phyloP scores from a whole-genome alignment of 2,113 vertebrate species.

The Epinephelus moara region DNA sequence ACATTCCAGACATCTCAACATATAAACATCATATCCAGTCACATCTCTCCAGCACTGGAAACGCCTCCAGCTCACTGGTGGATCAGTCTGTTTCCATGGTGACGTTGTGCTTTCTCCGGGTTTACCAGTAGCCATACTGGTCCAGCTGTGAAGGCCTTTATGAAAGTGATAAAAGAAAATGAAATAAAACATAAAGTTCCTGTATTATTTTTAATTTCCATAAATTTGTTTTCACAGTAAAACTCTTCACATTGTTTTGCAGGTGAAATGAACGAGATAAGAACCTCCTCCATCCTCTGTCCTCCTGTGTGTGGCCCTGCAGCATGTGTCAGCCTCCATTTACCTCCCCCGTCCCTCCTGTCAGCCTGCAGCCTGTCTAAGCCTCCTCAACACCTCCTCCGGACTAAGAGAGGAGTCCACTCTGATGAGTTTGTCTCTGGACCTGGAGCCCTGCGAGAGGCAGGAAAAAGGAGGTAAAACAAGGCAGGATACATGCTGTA shows the following conservation, averaged over 20 bases:
- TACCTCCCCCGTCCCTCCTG: constrained; percentile 75
- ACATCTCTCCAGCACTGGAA: background rate
- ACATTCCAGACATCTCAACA: background rate
- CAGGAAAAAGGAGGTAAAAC: background rate
- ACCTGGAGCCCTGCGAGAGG: constrained; percentile 89
- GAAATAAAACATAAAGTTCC: too few relatives aligned
- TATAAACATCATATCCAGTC: background rate
- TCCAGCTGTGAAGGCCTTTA: background rate
- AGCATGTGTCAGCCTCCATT: constrained; percentile 74
- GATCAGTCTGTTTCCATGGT: background rate
- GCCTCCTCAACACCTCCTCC: constrained; percentile 89
- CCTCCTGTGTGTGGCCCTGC: background rate
- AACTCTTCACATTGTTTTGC: background rate
- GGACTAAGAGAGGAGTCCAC: constrained; percentile 85
- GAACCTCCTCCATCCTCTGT: background rate
- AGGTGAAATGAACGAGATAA: background rate
- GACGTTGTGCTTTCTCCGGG: background rate
- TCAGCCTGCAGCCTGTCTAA: constrained; percentile 85
- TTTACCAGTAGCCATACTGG: background rate
- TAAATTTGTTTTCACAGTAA: background rate
- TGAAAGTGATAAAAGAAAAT: too few relatives aligned
- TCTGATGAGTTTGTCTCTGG: constrained; percentile 92
- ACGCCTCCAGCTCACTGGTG: background rate
- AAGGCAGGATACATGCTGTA: too few relatives aligned
- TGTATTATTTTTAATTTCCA: background rate